A percentile compares a stretch with the other conserved stretches of the same genome.
These are phyloP conservation scores for Anolis apletophallus DNA, from an alignment of 2,797 vertebrate species.

Conservation along the genomic window DNA sequence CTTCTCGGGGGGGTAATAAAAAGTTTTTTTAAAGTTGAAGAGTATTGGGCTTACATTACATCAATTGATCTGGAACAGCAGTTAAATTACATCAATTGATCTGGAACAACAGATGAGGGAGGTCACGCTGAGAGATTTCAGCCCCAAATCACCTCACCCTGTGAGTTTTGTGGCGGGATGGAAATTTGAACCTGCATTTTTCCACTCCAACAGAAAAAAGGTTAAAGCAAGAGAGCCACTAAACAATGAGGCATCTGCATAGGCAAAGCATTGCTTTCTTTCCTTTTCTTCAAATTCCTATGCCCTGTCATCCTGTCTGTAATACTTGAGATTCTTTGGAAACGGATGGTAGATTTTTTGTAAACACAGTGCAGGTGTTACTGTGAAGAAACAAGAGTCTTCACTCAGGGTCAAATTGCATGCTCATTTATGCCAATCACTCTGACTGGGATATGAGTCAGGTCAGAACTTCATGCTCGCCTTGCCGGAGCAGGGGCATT, in stretches of 20 bases:
- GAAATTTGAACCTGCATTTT: background rate
- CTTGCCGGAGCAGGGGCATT: background rate
- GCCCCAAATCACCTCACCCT: background rate
- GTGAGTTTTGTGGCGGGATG: background rate
- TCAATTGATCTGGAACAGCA: background rate
- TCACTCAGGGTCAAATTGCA: constrained; percentile 13
- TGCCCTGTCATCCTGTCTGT: background rate
- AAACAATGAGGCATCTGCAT: background rate
- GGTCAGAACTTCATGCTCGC: constrained; percentile 4
- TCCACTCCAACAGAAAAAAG: background rate
- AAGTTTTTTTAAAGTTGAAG: background rate
- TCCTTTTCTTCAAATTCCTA: background rate
- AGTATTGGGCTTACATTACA: background rate
- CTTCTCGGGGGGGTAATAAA: too few species aligned
- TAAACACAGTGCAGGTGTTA: constrained; percentile 17
- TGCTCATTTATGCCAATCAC: constrained; percentile 16
- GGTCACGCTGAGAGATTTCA: background rate
- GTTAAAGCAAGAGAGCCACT: constrained; percentile 21
- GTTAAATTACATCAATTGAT: background rate
- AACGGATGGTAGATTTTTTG: background rate
- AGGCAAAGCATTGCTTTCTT: constrained; percentile 15
- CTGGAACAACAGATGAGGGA: background rate
- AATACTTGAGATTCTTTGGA: constrained; percentile 11
- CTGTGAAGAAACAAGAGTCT: constrained; percentile 18
- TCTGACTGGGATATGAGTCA: constrained; percentile 11